Conservation (phyloP, 2,113 vertebrate species). For the Stictonetta naevosa region DNA sequence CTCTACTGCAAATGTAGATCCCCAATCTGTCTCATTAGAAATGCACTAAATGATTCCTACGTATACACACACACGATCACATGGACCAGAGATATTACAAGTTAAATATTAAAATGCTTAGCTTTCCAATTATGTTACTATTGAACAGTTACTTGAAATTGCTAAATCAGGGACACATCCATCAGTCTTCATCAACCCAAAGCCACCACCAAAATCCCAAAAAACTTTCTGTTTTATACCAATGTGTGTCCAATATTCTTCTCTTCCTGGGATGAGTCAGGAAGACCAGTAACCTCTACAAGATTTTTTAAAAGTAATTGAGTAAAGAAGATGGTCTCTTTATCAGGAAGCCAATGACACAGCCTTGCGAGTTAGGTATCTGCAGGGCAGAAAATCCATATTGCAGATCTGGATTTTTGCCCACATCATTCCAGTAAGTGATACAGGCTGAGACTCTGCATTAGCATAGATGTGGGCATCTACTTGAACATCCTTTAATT, state of each 20-base stretch:
- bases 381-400: conserved; percentile 38
- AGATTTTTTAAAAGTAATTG: not conserved
- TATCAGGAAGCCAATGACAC: not conserved
- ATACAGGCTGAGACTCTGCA: not conserved
- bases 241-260: not conserved
- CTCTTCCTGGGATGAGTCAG: not conserved
- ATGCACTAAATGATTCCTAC: not conserved
- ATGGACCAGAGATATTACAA: not conserved
- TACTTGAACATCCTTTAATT: not conserved
- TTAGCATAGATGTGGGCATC: not conserved
- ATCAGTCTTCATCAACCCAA: not conserved
- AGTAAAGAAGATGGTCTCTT: not conserved
- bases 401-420: conserved; percentile 41
- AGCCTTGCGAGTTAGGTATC: not conserved
- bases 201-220: not conserved
- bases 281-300: not conserved
- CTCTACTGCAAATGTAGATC: not conserved
- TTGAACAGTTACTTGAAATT: not conserved
- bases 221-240: not conserved
- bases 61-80: not conserved
- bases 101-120: not conserved
- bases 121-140: not conserved
- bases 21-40: not conserved
- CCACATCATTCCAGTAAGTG: conserved; percentile 39
- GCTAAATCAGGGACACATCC: not conserved